A percentile compares a stretch with the other conserved stretches of the same genome.
Conservation (phyloP, 2,113 vertebrate species). For the Hymenochirus boettgeri region DNA sequence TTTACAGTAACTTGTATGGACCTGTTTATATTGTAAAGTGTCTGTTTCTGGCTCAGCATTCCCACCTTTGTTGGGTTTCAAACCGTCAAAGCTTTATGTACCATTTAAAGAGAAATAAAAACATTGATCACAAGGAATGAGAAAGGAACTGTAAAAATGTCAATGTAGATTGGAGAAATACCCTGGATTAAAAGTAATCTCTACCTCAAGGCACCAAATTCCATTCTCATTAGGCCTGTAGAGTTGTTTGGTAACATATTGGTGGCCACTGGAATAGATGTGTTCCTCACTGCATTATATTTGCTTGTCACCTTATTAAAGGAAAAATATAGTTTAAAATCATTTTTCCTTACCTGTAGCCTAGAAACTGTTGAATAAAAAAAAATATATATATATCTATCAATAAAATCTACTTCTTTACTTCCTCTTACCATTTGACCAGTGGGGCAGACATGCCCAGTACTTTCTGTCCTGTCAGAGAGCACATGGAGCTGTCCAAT, state of each 20-base stretch:
- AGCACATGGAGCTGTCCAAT: no score
- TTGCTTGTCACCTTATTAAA: background rate
- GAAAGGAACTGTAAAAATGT: conserved; percentile 2
- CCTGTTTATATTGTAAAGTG: conserved; percentile 15
- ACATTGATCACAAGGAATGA: background rate
- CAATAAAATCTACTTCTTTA: no score
- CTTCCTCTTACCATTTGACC: no score
- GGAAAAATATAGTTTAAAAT: background rate
- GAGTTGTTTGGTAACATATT: conserved; percentile 21
- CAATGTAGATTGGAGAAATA: conserved; percentile 20
- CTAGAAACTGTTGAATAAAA: no score
- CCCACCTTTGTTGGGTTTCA: conserved; percentile 23
- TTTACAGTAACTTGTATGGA: conserved; percentile 32
- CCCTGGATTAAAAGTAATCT: conserved; percentile 31
- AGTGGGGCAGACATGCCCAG: no score
- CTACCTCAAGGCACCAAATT: conserved; percentile 23
- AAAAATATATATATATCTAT: no score
- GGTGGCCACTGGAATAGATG: no score
- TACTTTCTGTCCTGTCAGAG: no score
- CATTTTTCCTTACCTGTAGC: background rate
- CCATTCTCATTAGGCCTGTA: conserved; percentile 9
- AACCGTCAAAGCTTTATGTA: conserved; percentile 24
- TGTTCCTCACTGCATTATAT: conserved; percentile 3
- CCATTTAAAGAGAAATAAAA: conserved; percentile 19
- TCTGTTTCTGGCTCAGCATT: conserved; percentile 29